Evolutionary conservation across 2,888 invertebrate species (phyloP).

Genomic region (Idaea dimidiata): DNA sequence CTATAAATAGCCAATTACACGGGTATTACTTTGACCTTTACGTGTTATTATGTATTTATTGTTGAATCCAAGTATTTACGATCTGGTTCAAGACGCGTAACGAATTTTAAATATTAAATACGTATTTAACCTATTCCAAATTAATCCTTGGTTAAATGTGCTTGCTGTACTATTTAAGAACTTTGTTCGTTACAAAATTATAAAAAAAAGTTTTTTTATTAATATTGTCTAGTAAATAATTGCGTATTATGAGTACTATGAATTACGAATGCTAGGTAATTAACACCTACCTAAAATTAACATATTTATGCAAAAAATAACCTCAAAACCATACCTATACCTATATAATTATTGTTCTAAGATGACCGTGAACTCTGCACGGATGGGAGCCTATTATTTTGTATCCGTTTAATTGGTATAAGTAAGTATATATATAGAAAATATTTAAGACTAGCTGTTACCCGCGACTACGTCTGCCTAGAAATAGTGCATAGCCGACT

Average conservation of each 20-base stretch:
- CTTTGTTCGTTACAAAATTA: not conserved
- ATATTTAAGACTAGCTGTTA: too few relatives aligned
- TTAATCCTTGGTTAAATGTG: not conserved
- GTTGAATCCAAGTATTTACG: not conserved
- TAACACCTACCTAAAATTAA: not conserved
- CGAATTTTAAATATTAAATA: not conserved
- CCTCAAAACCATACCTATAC: slow-evolving; percentile 8
- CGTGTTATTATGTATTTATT: slow-evolving; percentile 6
- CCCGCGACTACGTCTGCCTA: too few relatives aligned
- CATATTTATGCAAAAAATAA: slow-evolving; percentile 31
- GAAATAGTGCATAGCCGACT: too few relatives aligned
- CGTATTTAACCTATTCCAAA: not conserved
- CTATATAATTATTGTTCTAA: not conserved
- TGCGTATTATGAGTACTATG: not conserved
- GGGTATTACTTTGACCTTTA: slow-evolving; percentile 17
- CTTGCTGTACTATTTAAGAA: not conserved
- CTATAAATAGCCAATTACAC: slow-evolving; percentile 20
- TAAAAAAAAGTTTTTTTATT: not conserved
- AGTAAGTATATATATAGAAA: too few relatives aligned
- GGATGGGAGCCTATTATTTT: slow-evolving; percentile 40
- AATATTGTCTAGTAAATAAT: not conserved
- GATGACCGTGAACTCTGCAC: slow-evolving; percentile 58
- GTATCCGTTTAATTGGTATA: slow-evolving; percentile 46
- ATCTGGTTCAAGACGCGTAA: not conserved
- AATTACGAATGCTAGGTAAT: not conserved